Conservation (phyloP, 2,888 invertebrate species). For the Thysanoteuthis rhombus region DNA sequence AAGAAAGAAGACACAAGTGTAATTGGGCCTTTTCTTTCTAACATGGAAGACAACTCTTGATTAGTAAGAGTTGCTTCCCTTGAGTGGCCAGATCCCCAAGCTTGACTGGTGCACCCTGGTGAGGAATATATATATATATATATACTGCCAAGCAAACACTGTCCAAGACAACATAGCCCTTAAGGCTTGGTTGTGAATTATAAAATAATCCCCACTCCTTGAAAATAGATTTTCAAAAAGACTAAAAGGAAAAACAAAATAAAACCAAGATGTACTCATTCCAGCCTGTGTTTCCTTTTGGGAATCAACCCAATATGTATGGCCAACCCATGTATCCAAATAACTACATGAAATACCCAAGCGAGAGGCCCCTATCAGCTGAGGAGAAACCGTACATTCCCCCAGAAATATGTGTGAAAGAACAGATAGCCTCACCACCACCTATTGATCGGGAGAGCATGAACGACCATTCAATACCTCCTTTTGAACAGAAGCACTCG, state of each 20-base stretch:
- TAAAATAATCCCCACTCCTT: background rate
- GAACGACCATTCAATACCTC: background rate
- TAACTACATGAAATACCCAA: conserved; percentile 21
- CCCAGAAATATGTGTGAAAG: background rate
- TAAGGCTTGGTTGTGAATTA: background rate
- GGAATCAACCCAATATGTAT: conserved; percentile 19
- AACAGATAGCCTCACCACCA: background rate
- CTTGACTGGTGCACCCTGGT: background rate
- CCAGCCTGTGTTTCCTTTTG: conserved; percentile 17
- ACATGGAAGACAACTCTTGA: background rate
- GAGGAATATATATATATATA: background rate
- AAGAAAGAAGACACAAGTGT: background rate
- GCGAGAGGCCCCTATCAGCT: background rate
- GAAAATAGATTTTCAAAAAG: background rate
- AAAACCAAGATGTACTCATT: background rate
- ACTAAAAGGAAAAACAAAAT: too few species aligned
- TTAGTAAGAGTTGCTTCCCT: background rate
- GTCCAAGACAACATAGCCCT: background rate
- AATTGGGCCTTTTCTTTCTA: background rate
- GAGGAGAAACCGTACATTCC: background rate
- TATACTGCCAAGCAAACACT: background rate
- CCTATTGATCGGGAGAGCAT: background rate
- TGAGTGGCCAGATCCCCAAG: background rate
- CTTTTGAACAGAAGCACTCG: background rate
- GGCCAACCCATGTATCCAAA: conserved; percentile 20